These are phyloP conservation scores for Apodemus agrarius DNA, from an alignment of 2,797 vertebrate genomes.

Conservation along the genomic window DNA sequence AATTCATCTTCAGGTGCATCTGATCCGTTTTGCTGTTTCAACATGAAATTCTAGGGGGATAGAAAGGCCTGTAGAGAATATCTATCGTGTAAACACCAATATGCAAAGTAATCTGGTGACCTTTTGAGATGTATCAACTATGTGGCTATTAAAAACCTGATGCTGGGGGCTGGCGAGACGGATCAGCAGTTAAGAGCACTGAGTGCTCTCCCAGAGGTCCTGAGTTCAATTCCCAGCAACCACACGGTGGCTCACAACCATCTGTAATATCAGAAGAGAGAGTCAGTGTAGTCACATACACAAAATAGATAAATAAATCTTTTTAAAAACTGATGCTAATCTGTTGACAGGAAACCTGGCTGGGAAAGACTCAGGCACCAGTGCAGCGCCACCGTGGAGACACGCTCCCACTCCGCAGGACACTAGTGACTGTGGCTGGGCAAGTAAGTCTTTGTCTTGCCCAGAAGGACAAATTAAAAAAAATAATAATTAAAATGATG, in stretches of 20 bases:
- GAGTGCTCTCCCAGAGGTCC: background rate
- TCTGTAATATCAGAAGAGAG: background rate
- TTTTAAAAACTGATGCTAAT: background rate
- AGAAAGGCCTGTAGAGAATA: conserved; percentile 46
- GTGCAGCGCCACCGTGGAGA: background rate
- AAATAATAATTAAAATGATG: background rate
- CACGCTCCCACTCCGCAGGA: background rate
- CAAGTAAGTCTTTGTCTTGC: background rate
- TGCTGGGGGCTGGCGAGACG: background rate
- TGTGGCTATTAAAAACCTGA: background rate
- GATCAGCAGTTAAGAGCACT: background rate
- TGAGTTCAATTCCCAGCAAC: background rate
- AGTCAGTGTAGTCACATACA: background rate
- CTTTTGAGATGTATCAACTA: conserved; percentile 39
- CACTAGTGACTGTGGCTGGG: background rate
- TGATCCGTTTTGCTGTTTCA: conserved; percentile 67
- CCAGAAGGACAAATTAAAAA: conserved; percentile 22
- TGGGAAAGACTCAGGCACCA: background rate
- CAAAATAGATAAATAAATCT: background rate
- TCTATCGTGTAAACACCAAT: conserved; percentile 44
- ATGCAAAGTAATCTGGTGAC: conserved; percentile 51
- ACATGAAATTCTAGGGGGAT: conserved; percentile 38
- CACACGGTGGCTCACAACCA: background rate
- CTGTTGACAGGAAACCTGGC: background rate
- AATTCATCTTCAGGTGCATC: conserved; percentile 71